These are phyloP conservation scores for Diplolepis rosae DNA, from an alignment of 2,888 invertebrate species.

Conservation along the genomic window DNA sequence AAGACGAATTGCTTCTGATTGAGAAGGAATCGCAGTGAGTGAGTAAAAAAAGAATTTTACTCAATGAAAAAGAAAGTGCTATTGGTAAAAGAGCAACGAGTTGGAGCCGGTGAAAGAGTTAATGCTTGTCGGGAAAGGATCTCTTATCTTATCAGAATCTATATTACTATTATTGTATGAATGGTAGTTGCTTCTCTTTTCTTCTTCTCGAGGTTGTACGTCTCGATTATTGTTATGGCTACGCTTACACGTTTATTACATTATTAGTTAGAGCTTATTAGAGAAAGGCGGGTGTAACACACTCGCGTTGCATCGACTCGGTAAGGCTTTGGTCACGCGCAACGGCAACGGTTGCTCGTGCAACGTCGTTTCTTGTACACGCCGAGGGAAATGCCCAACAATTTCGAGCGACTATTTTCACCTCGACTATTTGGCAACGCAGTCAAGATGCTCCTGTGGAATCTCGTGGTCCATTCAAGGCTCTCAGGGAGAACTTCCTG, in stretches of 20 bases:
- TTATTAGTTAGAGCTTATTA: conserved; percentile 5
- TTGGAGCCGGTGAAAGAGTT: conserved; percentile 13
- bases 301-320: conserved; percentile 36
- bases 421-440: conserved; percentile 11
- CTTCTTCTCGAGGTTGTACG: background rate
- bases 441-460: conserved; percentile 13
- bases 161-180: conserved; percentile 26
- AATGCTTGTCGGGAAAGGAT: conserved; percentile 26
- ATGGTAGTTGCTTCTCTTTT: conserved; percentile 12
- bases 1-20: background rate
- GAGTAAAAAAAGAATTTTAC: background rate
- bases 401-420: conserved; percentile 6
- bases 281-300: conserved; percentile 33
- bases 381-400: conserved; percentile 27
- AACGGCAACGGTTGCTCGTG: conserved; percentile 29
- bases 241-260: background rate
- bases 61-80: background rate
- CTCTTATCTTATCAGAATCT: conserved; percentile 14
- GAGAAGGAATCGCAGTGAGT: background rate
- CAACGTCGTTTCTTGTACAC: conserved; percentile 28
- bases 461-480: conserved; percentile 22
- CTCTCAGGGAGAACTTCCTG: background rate
- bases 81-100: background rate
- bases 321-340: conserved; percentile 39
- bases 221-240: too few relatives aligned